A percentile compares a stretch with the other conserved stretches of the same genome.
Evolutionary conservation across 2,113 vertebrate genomes (phyloP).

Genomic region (Actinemys pallida): DNA sequence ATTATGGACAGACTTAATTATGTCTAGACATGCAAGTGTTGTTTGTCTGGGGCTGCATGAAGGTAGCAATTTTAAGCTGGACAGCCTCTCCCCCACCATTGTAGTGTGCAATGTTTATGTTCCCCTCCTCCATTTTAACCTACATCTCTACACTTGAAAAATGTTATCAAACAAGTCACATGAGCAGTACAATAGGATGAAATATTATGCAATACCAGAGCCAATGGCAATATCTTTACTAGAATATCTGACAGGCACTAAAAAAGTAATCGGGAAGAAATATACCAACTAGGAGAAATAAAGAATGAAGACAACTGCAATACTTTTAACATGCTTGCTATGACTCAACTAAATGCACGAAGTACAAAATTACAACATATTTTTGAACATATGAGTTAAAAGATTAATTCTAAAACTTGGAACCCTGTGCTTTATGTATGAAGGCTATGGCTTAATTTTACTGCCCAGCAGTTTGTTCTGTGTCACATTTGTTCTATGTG

Average conservation of each 20-base stretch:
- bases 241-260: accelerated
- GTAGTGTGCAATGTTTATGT: not conserved
- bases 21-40: accelerated
- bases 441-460: not conserved
- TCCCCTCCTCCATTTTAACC: not conserved
- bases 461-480: accelerated
- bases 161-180: not conserved
- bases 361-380: accelerated
- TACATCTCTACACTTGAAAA: not conserved
- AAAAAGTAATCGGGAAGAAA: not conserved
- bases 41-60: not conserved
- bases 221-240: not conserved
- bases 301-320: accelerated
- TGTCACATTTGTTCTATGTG: accelerated
- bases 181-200: accelerated
- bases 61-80: not conserved
- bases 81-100: not conserved
- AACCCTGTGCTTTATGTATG: accelerated
- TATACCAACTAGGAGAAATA: not conserved
- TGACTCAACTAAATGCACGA: accelerated
- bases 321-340: not conserved
- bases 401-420: not conserved
- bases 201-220: not conserved
- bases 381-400: accelerated
- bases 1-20: accelerated